phyloP scores from a whole-genome alignment of 2,113 vertebrate genomes.

The Bothrops jararaca region DNA sequence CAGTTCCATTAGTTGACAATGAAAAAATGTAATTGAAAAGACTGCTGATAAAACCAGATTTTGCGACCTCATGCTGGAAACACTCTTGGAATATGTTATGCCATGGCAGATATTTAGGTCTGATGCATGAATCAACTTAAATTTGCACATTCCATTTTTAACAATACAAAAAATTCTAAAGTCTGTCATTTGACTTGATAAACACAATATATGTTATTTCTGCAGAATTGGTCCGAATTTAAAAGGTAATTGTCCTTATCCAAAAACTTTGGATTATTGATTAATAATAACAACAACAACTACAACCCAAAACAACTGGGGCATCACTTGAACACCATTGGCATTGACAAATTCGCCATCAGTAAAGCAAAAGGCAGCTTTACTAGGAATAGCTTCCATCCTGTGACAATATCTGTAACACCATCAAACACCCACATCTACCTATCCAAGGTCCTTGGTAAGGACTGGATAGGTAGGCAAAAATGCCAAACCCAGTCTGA shows the following conservation, averaged over 20 bases:
- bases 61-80: not conserved
- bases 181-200: not conserved
- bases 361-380: too few relatives aligned
- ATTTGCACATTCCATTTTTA: not conserved
- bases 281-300: slow-evolving; percentile 11
- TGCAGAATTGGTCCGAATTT: not conserved
- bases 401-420: too few relatives aligned
- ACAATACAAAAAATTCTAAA: not conserved
- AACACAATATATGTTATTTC: not conserved
- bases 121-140: not conserved
- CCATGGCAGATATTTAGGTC: not conserved
- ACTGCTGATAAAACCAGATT: not conserved
- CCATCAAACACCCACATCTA: too few relatives aligned
- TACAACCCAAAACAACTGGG: too few relatives aligned
- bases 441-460: too few relatives aligned
- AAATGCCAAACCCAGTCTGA: too few relatives aligned
- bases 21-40: not conserved
- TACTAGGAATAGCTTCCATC: too few relatives aligned
- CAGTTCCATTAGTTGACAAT: not conserved
- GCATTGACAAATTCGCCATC: too few relatives aligned
- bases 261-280: slow-evolving; percentile 26
- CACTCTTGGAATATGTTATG: not conserved
- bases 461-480: too few relatives aligned
- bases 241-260: slow-evolving; percentile 21
- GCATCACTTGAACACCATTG: too few relatives aligned